phyloP scores from a whole-genome alignment of 2,113 vertebrate genomes.

The Paradisaea rubra region DNA sequence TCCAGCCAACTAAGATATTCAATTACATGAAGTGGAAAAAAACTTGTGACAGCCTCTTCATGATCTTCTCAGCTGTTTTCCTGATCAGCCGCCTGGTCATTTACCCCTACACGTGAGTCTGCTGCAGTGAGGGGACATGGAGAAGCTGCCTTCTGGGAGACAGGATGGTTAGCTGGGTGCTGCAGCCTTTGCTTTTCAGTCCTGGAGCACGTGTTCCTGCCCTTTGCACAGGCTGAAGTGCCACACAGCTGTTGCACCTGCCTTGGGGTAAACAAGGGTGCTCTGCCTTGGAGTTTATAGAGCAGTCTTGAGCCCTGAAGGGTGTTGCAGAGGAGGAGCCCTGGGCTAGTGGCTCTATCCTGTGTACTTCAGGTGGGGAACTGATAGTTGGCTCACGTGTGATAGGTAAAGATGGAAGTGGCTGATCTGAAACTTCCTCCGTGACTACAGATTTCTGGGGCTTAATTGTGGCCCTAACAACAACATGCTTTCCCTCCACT shows the following conservation, averaged over 20 bases:
- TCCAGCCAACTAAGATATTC: constrained; percentile 84
- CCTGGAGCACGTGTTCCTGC: neutral
- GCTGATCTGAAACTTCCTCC: neutral
- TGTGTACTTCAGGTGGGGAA: neutral
- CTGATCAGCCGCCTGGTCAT: constrained; percentile 79
- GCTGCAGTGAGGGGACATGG: neutral
- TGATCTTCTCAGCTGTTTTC: constrained; percentile 81
- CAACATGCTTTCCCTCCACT: neutral
- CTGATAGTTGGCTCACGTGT: neutral
- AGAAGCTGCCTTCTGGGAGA: neutral
- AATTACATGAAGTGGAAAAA: constrained; percentile 83
- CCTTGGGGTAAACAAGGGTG: neutral
- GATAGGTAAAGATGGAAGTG: neutral
- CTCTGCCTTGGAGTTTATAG: neutral
- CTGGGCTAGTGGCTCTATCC: neutral
- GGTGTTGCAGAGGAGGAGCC: neutral
- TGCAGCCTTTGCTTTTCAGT: neutral
- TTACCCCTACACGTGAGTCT: constrained; percentile 81
- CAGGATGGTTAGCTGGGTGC: neutral
- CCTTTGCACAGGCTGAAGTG: neutral
- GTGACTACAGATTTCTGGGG: neutral
- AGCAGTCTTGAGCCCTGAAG: neutral
- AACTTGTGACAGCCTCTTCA: constrained; percentile 78
- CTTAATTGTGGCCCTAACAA: neutral
- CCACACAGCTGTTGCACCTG: neutral